These are phyloP conservation scores for Ectropis crepuscularia DNA, from an alignment of 2,888 invertebrate genomes.

Conservation along the genomic window DNA sequence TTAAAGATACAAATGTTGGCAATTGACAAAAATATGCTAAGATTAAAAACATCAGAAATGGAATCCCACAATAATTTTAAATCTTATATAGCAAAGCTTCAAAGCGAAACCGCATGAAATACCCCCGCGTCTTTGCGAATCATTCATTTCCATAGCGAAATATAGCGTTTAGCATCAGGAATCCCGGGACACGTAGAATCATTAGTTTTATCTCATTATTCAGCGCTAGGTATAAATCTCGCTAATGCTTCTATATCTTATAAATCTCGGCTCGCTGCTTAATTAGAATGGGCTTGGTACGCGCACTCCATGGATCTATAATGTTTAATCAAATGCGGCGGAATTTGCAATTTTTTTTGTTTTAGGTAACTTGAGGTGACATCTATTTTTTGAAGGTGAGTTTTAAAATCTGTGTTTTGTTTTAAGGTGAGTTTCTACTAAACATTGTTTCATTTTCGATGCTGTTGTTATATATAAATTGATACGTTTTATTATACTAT, in stretches of 20 bases:
- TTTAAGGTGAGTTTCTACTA: too few species aligned
- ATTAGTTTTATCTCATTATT: slow-evolving; percentile 80
- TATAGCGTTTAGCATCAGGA: slow-evolving; percentile 29
- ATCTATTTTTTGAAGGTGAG: slow-evolving; percentile 20
- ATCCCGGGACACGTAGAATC: slow-evolving; percentile 44
- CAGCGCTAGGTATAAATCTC: slow-evolving; percentile 78
- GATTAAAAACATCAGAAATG: too few species aligned
- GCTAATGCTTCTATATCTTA: slow-evolving; percentile 81
- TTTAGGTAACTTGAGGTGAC: slow-evolving; percentile 37
- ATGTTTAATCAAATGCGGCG: slow-evolving; percentile 43
- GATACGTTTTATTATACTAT: too few species aligned
- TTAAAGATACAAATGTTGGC: too few species aligned
- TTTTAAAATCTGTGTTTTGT: slow-evolving; percentile 4
- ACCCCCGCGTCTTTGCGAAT: slow-evolving; percentile 5
- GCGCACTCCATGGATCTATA: slow-evolving; percentile 35
- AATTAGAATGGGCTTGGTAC: slow-evolving; percentile 72
- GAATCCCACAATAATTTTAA: too few species aligned
- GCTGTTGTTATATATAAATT: too few species aligned
- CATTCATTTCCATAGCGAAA: slow-evolving; percentile 26
- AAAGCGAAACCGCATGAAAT: not conserved
- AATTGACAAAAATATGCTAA: too few species aligned
- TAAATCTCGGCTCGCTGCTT: slow-evolving; percentile 77
- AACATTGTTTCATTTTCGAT: too few species aligned
- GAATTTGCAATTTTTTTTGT: slow-evolving; percentile 23
- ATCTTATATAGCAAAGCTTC: too few species aligned